A percentile compares a stretch with the other conserved stretches of the same genome.
phyloP scores from a whole-genome alignment of 37 sponge, comb jelly and placozoan species.

The Spongilla lacustris region DNA sequence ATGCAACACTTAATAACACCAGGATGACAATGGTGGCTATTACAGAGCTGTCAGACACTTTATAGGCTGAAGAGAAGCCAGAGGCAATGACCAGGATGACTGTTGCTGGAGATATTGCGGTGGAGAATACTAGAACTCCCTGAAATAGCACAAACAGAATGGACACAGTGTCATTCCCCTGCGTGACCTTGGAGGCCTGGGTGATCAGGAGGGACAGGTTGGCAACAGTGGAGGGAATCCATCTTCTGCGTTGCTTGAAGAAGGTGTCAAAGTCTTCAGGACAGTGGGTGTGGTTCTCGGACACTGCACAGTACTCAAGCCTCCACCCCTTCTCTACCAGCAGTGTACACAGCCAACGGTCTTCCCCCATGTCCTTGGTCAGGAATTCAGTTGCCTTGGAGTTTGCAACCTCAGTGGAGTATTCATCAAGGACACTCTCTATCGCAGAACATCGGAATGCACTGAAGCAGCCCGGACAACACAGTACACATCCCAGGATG shows the following conservation, averaged over 20 bases:
- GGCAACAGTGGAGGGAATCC: conserved; percentile 91
- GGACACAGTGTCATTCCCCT: conserved; percentile 68
- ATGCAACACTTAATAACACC: conserved; percentile 36
- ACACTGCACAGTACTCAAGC: conserved; percentile 83
- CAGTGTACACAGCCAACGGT: conserved; percentile 96
- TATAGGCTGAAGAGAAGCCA: conserved; percentile 62
- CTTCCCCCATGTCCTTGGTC: conserved; percentile 95
- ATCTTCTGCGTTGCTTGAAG: conserved; percentile 87
- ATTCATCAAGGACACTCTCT: conserved; percentile 60
- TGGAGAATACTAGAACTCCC: conserved; percentile 76
- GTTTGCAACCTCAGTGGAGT: conserved; percentile 55
- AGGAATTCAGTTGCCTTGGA: conserved; percentile 80
- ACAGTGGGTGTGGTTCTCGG: conserved; percentile 82
- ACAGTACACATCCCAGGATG: conserved; percentile 87
- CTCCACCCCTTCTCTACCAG: conserved; percentile 87
- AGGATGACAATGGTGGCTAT: conserved; percentile 11
- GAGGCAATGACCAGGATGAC: conserved; percentile 81
- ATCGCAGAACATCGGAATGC: conserved; percentile 81
- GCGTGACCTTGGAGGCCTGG: conserved; percentile 36
- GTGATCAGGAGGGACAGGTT: conserved; percentile 72
- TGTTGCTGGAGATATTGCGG: conserved; percentile 79
- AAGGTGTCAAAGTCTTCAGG: conserved; percentile 85
- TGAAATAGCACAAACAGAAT: conserved; percentile 79
- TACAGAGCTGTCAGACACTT: not conserved
- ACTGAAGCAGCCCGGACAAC: conserved; percentile 94